Base-by-base conservation (phyloP, 2,888 invertebrate genomes). In the Dasysyrphus tricinctus region DNA sequence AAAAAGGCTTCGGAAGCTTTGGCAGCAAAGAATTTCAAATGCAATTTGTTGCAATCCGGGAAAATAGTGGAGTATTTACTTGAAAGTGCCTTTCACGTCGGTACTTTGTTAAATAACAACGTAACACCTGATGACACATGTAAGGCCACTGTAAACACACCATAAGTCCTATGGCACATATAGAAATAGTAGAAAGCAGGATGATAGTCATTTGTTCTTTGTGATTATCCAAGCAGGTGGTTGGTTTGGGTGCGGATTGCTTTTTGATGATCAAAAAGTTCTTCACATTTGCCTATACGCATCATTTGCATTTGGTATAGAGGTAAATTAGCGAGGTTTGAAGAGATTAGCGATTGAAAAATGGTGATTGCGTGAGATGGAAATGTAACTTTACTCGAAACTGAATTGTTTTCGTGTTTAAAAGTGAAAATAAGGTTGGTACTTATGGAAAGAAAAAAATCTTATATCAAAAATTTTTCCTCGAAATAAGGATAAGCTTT, bases 41-140 rank as follows among this genome's bases (percentile, higher is more conserved):
- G 70, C 79, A 83, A 79, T 83, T 79, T 70, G 79, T 51, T 75
- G 61, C 34, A 49, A 54, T 37, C 14, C 29, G 12, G 11, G 24
- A 34, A 67, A 49, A 34, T 7, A 49, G 8, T 67, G 19, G 19
- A 24, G 29, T 59, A 42, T 29, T 59, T 57, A 39, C 49, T 37
- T 47, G 39, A 16, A 61, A 54, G 39, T 37, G 32, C n/a, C 69
- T 57, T 57, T 72, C 72, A 65, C 51, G 37, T 44, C 37, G 29
- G 14, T 54, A 57, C 29, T 75, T 73, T 72, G 79, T 65, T 49
- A 74, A 80, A 69, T 63, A 80, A 44, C 78, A 78, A 42, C 61
- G 75, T 70, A 83, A 74, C 83, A 79, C 79, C 79, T 70, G 74
- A 63, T 79, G 82, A 83, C 82, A 74, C 78, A 79, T 83, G 83